These are phyloP conservation scores for Oikopleura vanhoeffeni DNA, from an alignment of 23 tunicate genomes.

Conservation along the genomic window DNA sequence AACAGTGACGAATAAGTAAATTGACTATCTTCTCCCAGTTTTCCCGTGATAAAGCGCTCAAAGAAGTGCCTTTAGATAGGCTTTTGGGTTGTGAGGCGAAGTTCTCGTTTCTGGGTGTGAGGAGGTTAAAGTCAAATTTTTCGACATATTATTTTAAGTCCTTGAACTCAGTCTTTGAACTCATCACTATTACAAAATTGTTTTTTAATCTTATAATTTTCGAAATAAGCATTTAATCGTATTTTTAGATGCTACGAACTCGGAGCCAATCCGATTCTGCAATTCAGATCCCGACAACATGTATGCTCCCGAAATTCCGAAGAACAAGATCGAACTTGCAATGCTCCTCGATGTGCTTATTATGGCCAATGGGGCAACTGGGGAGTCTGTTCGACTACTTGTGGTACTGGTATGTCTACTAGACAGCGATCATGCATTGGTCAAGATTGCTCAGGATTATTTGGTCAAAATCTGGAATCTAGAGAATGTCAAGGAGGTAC, in stretches of 20 bases:
- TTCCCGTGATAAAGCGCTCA: too few species aligned
- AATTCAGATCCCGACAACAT: background rate
- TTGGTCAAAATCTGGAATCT: background rate
- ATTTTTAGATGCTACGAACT: background rate
- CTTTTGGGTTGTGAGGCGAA: too few species aligned
- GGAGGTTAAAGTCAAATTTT: too few species aligned
- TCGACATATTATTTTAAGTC: too few species aligned
- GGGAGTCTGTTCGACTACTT: background rate
- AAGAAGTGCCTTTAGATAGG: too few species aligned
- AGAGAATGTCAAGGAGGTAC: background rate
- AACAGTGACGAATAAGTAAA: too few species aligned
- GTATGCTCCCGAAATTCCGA: background rate
- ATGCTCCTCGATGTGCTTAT: conserved; percentile 7
- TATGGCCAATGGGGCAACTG: background rate
- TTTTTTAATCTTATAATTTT: too few species aligned
- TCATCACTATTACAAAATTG: too few species aligned
- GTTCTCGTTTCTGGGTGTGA: too few species aligned
- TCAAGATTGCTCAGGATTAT: background rate
- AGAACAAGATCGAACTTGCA: background rate
- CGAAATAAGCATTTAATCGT: too few species aligned
- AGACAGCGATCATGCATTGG: background rate
- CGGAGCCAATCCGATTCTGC: background rate
- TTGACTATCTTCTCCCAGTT: too few species aligned
- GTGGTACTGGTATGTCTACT: background rate
- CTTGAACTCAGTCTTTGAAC: too few species aligned